Evolutionary conservation across 2,888 invertebrate genomes (phyloP).

Genomic region (Netelia fuscicornis): DNA sequence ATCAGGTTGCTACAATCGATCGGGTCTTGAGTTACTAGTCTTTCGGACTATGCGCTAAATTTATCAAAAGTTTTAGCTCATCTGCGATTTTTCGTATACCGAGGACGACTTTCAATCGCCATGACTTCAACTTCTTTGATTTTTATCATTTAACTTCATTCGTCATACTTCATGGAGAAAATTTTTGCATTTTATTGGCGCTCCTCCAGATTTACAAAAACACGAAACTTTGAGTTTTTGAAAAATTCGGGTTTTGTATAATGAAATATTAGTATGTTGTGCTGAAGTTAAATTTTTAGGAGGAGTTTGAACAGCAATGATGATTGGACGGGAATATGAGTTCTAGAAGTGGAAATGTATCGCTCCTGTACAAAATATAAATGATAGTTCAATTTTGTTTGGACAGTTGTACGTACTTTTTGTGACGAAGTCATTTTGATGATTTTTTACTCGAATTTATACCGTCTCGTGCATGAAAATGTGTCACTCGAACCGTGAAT

Average conservation of each 20-base stretch:
- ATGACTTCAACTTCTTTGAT: constrained; percentile 8
- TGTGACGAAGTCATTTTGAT: too few species aligned
- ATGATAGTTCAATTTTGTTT: too few species aligned
- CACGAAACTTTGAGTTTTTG: too few species aligned
- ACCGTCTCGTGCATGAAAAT: too few species aligned
- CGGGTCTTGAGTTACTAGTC: background rate
- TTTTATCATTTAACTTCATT: background rate
- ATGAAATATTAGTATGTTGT: background rate
- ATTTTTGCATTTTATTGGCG: too few species aligned
- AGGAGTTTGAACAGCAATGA: background rate
- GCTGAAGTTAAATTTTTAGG: too few species aligned
- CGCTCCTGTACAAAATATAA: too few species aligned
- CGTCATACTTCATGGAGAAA: too few species aligned
- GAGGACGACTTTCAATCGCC: background rate
- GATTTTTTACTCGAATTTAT: too few species aligned
- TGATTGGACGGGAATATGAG: background rate
- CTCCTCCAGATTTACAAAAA: too few species aligned
- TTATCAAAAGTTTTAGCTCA: constrained; percentile 68
- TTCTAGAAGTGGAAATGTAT: background rate
- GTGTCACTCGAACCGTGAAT: too few species aligned
- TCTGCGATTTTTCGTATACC: constrained; percentile 69
- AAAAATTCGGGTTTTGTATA: background rate
- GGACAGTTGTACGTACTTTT: too few species aligned
- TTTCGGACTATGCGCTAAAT: background rate
- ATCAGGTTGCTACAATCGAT: constrained; percentile 38